Evolutionary conservation across 1,140 invertebrate genomes (phyloP).

Genomic region (Condylostylus longicornis): DNA sequence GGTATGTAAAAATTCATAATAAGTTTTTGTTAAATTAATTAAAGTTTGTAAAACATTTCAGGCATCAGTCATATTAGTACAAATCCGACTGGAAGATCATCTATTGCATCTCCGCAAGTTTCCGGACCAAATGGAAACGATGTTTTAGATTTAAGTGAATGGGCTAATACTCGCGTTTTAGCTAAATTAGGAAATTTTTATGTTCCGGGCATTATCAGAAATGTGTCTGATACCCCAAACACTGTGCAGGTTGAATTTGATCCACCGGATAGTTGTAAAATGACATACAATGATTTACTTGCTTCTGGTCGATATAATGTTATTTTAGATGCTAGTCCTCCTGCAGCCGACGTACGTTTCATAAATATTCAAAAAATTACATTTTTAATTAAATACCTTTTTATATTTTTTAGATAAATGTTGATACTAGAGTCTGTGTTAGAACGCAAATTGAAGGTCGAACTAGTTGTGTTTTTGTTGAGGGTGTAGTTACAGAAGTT

Average conservation of each 20-base stretch:
- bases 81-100: background rate
- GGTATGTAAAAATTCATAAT: too few relatives aligned
- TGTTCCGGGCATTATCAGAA: constrained; percentile 61
- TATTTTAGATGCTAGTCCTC: constrained; percentile 84
- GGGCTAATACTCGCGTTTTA: constrained; percentile 77
- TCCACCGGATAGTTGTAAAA: constrained; percentile 38
- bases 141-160: constrained; percentile 71
- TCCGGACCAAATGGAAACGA: constrained; percentile 13
- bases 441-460: constrained; percentile 27
- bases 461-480: constrained; percentile 54
- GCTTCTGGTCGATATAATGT: constrained; percentile 68
- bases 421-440: constrained; percentile 36
- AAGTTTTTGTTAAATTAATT: too few relatives aligned
- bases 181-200: constrained; percentile 70
- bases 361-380: background rate
- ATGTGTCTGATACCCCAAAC: constrained; percentile 35
- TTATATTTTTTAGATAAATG: constrained; percentile 30
- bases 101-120: background rate
- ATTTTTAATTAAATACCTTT: background rate
- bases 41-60: too few relatives aligned
- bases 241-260: constrained; percentile 64
- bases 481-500: constrained; percentile 66
- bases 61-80: constrained; percentile 8
- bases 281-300: constrained; percentile 51
- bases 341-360: constrained; percentile 38